phyloP scores from a whole-genome alignment of 2,113 vertebrate species.

The Halcyon senegalensis region DNA sequence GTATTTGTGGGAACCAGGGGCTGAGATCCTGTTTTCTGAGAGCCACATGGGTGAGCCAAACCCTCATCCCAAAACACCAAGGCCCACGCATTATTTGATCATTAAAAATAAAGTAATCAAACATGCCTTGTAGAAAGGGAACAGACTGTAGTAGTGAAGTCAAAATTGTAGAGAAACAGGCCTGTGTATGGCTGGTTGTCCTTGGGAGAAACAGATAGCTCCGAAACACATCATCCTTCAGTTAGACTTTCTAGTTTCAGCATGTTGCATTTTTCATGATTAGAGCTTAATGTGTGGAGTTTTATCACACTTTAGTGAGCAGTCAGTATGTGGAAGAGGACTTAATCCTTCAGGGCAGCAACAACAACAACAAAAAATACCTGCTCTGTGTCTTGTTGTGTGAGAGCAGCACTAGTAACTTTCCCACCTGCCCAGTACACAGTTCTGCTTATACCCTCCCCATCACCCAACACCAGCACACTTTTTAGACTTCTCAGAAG shows the following conservation, averaged over 20 bases:
- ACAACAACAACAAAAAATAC: not conserved
- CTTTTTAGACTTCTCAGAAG: not conserved
- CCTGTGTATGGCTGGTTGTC: not conserved
- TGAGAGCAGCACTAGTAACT: not conserved
- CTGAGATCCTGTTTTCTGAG: not conserved
- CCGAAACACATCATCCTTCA: not conserved
- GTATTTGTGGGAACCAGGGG: not conserved
- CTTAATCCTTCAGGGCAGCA: not conserved
- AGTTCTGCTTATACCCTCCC: rapidly evolving
- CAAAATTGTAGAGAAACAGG: not conserved
- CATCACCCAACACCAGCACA: rapidly evolving
- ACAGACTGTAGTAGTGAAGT: not conserved
- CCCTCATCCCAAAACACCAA: not conserved
- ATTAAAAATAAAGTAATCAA: not conserved
- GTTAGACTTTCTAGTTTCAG: not conserved
- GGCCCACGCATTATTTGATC: not conserved
- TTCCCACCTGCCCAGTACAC: not conserved
- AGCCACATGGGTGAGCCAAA: not conserved
- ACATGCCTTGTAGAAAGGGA: not conserved
- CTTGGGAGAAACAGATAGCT: not conserved
- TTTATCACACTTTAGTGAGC: not conserved
- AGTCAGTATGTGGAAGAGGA: not conserved
- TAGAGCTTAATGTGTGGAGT: not conserved
- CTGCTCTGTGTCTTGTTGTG: not conserved
- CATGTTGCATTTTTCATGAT: not conserved